These are phyloP conservation scores for Dicrostonyx torquatus DNA, from an alignment of 2,797 vertebrate genomes.

Conservation along the genomic window DNA sequence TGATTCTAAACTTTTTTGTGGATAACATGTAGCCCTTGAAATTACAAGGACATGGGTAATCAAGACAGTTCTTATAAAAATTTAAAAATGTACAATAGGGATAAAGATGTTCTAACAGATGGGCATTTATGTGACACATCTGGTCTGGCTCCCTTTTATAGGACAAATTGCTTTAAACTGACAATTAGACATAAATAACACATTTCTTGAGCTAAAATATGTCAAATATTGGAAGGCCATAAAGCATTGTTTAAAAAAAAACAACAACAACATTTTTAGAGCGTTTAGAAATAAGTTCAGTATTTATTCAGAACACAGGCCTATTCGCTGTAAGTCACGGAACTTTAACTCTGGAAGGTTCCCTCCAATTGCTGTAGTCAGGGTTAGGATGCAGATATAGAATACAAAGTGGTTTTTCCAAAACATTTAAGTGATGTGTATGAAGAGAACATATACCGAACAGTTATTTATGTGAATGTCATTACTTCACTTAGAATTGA, in stretches of 20 bases:
- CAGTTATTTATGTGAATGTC: conserved; percentile 20
- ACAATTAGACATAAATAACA: conserved; percentile 65
- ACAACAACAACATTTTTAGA: conserved; percentile 46
- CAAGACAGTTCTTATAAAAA: background rate
- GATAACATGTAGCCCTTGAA: conserved; percentile 5
- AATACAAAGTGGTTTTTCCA: background rate
- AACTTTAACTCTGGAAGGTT: background rate
- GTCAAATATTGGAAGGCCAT: conserved; percentile 56
- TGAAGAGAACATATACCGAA: background rate
- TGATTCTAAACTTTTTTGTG: background rate
- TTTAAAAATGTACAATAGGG: background rate
- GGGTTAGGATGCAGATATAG: background rate
- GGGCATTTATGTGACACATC: conserved; percentile 56
- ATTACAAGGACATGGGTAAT: conserved; percentile 32
- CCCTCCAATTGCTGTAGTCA: background rate
- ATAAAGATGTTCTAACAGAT: conserved; percentile 63
- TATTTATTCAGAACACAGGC: conserved; percentile 21
- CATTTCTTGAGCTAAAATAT: conserved; percentile 58
- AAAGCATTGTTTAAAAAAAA: conserved; percentile 41
- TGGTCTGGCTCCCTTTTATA: conserved; percentile 57
- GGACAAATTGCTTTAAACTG: conserved; percentile 58
- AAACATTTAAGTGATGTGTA: conserved; percentile 2
- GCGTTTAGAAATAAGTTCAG: conserved; percentile 47
- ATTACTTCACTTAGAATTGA: conserved; percentile 40
- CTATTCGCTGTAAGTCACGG: background rate